Evolutionary conservation across 1,140 invertebrate species (phyloP).

Genomic region (Helicoverpa zea): DNA sequence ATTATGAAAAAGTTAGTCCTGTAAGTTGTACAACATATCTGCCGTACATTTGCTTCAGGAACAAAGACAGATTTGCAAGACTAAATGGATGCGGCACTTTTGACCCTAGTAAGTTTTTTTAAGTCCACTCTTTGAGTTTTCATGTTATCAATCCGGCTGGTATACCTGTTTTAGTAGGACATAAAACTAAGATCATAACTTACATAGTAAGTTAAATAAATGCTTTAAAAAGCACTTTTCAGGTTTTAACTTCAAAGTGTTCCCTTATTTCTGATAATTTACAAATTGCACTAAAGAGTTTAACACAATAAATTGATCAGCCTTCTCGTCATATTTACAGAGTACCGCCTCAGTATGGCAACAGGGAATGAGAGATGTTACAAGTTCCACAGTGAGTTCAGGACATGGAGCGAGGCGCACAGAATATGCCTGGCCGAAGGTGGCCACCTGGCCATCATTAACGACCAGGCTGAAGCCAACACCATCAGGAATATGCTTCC

Average conservation of each 20-base stretch:
- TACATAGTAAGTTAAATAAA: no score
- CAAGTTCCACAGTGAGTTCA: neutral
- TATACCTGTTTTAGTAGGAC: no score
- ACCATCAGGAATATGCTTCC: neutral
- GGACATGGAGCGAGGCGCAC: neutral
- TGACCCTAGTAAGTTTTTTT: neutral
- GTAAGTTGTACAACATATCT: neutral
- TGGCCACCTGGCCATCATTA: neutral
- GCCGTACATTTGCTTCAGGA: neutral
- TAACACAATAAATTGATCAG: no score
- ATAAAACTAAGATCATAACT: no score
- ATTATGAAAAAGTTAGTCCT: neutral
- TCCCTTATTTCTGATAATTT: no score
- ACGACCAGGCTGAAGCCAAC: neutral
- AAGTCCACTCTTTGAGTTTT: no score
- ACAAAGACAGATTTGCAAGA: neutral
- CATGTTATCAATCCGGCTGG: no score
- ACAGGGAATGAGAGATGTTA: neutral
- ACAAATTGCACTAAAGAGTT: no score
- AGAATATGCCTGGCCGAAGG: neutral
- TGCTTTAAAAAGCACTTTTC: no score
- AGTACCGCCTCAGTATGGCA: neutral
- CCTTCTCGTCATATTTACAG: neutral
- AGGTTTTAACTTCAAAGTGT: no score
- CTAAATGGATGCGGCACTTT: neutral